These are phyloP conservation scores for Crenichthys baileyi DNA, from an alignment of 2,797 vertebrate species.

Conservation along the genomic window DNA sequence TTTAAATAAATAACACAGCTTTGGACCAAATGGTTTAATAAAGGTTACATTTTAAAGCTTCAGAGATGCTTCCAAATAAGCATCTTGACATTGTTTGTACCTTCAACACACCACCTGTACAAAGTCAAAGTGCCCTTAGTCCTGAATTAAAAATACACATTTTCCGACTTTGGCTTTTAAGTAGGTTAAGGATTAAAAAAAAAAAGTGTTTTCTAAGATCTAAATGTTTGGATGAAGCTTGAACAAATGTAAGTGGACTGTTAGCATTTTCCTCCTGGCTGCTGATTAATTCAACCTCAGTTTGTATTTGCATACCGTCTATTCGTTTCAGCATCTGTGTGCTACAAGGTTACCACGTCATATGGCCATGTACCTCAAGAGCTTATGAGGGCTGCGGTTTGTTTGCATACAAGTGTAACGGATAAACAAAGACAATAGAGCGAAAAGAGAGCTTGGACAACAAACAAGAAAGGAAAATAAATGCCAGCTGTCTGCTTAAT, in stretches of 20 bases:
- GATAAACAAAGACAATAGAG: slow-evolving; percentile 40
- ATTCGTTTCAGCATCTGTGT: not conserved
- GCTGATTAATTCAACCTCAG: slow-evolving; percentile 50
- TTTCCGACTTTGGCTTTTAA: too few species aligned
- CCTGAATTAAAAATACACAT: not conserved
- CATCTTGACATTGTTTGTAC: not conserved
- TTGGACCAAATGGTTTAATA: not conserved
- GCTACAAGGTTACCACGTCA: slow-evolving; percentile 28
- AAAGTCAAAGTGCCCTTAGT: not conserved
- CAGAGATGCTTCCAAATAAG: not conserved
- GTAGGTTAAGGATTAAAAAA: too few species aligned
- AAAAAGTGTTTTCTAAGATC: not conserved
- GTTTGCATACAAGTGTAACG: slow-evolving; percentile 34
- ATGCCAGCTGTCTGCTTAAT: slow-evolving; percentile 68
- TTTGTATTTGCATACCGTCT: slow-evolving; percentile 29
- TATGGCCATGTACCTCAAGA: slow-evolving; percentile 21
- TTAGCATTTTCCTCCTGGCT: slow-evolving; percentile 28
- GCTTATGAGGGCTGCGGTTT: slow-evolving; percentile 14
- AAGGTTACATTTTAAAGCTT: not conserved
- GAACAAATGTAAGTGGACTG: not conserved
- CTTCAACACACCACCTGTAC: not conserved
- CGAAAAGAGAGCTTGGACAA: slow-evolving; percentile 29
- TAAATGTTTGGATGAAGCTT: not conserved
- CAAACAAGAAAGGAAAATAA: slow-evolving; percentile 51
- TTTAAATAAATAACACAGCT: not conserved